Evolutionary conservation across 2,797 vertebrate species (phyloP).

Genomic region (Sandelia bainsii): DNA sequence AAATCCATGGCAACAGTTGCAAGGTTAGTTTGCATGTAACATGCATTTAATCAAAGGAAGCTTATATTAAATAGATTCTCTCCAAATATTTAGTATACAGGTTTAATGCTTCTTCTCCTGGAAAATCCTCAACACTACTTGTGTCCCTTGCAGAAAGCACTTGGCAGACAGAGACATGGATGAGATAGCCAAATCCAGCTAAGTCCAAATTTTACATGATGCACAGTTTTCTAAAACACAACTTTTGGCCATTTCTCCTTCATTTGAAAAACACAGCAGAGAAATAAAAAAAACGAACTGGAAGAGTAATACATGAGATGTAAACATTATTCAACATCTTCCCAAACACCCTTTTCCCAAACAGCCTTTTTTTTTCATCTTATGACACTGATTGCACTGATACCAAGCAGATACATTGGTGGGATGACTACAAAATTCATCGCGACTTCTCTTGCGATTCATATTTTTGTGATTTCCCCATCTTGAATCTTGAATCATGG

Average conservation of each 20-base stretch:
- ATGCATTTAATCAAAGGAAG: constrained; percentile 1
- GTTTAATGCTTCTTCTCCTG: neutral
- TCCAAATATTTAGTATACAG: neutral
- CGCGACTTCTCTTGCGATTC: neutral
- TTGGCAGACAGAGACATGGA: neutral
- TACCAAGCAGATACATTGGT: neutral
- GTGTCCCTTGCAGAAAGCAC: neutral
- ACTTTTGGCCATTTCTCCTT: neutral
- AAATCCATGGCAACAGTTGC: constrained; percentile 54
- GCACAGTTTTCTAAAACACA: neutral
- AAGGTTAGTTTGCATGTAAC: constrained; percentile 26
- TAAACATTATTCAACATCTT: neutral
- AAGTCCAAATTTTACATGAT: neutral
- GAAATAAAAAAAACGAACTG: neutral
- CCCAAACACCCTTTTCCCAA: constrained; percentile 9
- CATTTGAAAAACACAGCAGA: neutral
- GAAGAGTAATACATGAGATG: neutral
- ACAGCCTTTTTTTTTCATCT: neutral
- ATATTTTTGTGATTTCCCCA: neutral
- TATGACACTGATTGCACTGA: neutral
- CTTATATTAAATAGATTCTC: neutral
- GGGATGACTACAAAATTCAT: neutral
- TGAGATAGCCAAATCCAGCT: neutral
- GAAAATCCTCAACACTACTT: neutral
- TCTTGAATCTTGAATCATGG: no score